Evolutionary conservation across 2,113 vertebrate species (phyloP), one percentile per base, ranked within the genome.

Genomic region (Talpa occidentalis): DNA sequence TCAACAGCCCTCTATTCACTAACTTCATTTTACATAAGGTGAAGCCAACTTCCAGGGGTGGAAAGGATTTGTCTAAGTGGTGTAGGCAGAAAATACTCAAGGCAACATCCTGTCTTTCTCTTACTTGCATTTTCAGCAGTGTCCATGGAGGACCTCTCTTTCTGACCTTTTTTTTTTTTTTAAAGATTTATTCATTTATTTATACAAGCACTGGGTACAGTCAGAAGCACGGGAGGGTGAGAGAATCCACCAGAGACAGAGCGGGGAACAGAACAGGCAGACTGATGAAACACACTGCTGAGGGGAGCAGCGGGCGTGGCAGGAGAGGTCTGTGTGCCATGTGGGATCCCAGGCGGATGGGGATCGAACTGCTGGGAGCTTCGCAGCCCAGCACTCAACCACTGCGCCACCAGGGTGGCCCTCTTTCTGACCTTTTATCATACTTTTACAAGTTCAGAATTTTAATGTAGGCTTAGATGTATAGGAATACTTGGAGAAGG

Each of bases 1-100:
- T 82, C 74, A 88, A 52, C 82, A 64, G 54, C 84, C 62, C 91
- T 66, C 54, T 78, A 59, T 19, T 81, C 70, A 67, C 64, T 73
- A 74, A 47, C 52, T 92, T 90, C 22, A 24, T 90, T 95, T 70
- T 88, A 67, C 59, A 42, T 60, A 82, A 12, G 24, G 47, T 80
- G 52, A 87, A 94, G 49, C 14, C 16, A 81, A 86, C n/a, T 72
- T 54, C 74, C 69, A 81, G 80, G 77, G 49, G 49, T 70, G 28
- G 15, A 3, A 42, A 76, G 28, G 42, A 70, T 91, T 89, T 95
- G 42, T 67, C 49, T n/a, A 95, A n/a, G 35, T 81, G 60, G 35
- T 19, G 70, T 56, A 87, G 47, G 59, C n/a, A 76, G 59, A 91
- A 91, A 93, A 76, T 54, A 70, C n/a, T 80, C 80, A 84, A 74